Evolutionary conservation across 2,888 invertebrate genomes (phyloP), one percentile per base, ranked within the genome.

Genomic region (Drosophila greeni): DNA sequence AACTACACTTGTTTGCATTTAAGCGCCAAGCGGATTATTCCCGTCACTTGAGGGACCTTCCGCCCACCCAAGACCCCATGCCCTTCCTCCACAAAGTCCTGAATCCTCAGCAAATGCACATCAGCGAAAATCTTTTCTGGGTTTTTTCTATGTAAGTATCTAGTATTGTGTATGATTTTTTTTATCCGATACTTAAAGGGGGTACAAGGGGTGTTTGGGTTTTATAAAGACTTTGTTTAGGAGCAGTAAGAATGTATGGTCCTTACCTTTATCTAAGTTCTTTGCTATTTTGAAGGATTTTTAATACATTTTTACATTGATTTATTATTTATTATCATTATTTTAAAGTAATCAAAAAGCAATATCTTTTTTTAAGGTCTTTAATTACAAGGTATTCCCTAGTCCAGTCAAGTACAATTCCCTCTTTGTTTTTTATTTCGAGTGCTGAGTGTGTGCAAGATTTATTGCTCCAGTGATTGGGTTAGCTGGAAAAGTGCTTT

Each of bases 1-100:
- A 82, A 80, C 84, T 84, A 80, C 84, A 80, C 79, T 80, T 80
- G 79, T 84, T 80, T 80, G 79, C 79, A 80, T 80, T 84, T 84
- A 80, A 80, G 79, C 82, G 82, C 65, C 84, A 82, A 80, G 84
- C 84, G 79, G 79, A 81, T 80, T 80, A 80, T 69, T 57, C 51
- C 68, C 56, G 49, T 66, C 68, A 67, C 58, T 67, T 58, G 51
- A 64, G 51, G 42, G 51, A n/a, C 64, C 49, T 18, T 33, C 51
- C 39, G 33, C 49, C 37, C 36, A 37, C 31, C 26, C 48, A 24
- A 52, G 43, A 16, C 3, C 26, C 20, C n/a, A n/a, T n/a, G 39
- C 23, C 24, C n/a, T 5, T 1, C 18, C 24, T 16, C 26, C 26
- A 3, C 16, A 8, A 18, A 31, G 8, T 29, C 29, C 29, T 12